Evolutionary conservation across 2,797 vertebrate genomes (phyloP).

Genomic region (Otus scops): DNA sequence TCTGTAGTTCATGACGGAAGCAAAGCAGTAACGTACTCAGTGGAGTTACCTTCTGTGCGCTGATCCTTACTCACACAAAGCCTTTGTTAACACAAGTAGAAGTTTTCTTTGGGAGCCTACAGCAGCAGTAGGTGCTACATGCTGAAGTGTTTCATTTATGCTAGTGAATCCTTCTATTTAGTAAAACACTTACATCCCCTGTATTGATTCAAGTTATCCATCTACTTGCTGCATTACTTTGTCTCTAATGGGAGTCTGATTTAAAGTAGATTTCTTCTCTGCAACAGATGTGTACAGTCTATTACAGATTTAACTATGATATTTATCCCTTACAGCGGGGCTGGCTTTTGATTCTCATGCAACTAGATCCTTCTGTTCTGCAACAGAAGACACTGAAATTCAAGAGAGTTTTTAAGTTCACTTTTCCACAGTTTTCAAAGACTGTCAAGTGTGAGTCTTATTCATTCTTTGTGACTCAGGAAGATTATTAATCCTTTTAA

Average conservation of each 20-base stretch:
- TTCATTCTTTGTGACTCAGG: background rate
- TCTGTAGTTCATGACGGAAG: background rate
- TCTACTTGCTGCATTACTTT: background rate
- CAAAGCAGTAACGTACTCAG: rapidly evolving
- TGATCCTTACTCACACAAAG: background rate
- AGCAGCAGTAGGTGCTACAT: background rate
- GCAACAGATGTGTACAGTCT: background rate
- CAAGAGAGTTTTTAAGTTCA: background rate
- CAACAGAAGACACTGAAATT: background rate
- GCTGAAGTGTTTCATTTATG: background rate
- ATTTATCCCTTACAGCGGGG: background rate
- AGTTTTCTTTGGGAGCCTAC: background rate
- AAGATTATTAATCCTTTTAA: background rate
- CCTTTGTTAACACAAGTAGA: background rate
- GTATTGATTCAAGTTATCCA: background rate
- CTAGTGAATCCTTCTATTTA: background rate
- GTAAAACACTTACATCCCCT: background rate
- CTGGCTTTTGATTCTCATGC: background rate
- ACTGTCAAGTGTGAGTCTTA: background rate
- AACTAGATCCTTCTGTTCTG: background rate
- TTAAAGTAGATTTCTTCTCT: background rate
- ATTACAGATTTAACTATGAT: background rate
- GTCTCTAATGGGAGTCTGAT: background rate
- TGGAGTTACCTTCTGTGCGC: background rate
- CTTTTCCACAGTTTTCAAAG: background rate